These are phyloP conservation scores for Drosophila trapezifrons DNA, from an alignment of 1,140 invertebrate species.

Conservation along the genomic window DNA sequence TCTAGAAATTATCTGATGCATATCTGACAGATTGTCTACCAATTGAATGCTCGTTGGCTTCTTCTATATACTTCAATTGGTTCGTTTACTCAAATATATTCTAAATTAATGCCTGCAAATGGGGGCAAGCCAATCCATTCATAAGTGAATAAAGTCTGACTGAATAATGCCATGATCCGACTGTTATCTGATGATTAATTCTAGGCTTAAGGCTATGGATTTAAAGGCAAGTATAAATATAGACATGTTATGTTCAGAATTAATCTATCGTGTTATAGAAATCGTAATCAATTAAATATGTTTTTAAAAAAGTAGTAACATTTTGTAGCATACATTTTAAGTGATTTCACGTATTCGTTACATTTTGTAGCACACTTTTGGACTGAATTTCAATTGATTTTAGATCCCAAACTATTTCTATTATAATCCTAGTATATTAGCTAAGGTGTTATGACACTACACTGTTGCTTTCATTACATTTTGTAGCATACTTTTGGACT, in stretches of 20 bases:
- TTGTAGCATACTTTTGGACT: not conserved
- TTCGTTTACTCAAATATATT: constrained; percentile 53
- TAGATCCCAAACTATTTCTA: not conserved
- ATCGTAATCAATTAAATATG: no score
- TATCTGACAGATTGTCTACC: constrained; percentile 43
- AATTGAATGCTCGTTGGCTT: constrained; percentile 64
- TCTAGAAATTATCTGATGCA: constrained; percentile 29
- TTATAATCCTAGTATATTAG: no score
- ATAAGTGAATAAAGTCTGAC: constrained; percentile 2
- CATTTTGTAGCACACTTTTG: not conserved
- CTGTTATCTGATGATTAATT: not conserved
- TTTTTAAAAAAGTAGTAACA: no score
- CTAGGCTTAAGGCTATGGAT: not conserved
- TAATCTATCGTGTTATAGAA: no score
- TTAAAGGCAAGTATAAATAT: not conserved
- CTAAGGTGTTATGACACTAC: no score
- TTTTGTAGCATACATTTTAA: no score
- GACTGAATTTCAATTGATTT: not conserved
- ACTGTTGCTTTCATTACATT: no score
- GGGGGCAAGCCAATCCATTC: constrained; percentile 1
- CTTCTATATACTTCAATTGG: constrained; percentile 59
- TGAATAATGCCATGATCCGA: constrained; percentile 4
- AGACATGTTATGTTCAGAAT: no score
- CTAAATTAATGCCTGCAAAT: constrained; percentile 47
- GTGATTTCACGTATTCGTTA: not conserved